Evolutionary conservation across 2,888 invertebrate species (phyloP), one percentile per base, ranked within the genome.

Genomic region (Antitype chi): DNA sequence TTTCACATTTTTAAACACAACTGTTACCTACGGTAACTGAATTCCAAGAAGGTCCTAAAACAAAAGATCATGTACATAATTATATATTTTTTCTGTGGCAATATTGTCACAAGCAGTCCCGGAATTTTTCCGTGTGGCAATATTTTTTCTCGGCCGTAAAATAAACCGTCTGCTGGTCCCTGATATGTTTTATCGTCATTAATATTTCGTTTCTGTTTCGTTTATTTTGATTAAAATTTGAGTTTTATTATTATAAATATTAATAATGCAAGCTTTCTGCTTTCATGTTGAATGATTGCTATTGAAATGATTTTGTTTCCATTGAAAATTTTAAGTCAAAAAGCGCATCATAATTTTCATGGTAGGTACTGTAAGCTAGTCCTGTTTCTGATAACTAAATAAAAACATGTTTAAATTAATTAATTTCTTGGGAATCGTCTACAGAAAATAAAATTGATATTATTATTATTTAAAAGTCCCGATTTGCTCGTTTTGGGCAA

Each of bases 71-170:
- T 59, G 20, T 59, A 57, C n/a, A n/a, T n/a, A n/a, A n/a, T 78
- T n/a, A n/a, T 15, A 68, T 47, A 62, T 70, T 70, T 28, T 28
- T 47, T 70, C 17, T 55, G 47, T 47, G 47, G 20, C 3, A 70
- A 70, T 47, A 70, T 62, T 70, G 53, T 5, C 25, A n/a, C 11
- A 60, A 60, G 7, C 28, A 32, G 32, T 15, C 32, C 17, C n/a
- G 7, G n/a, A 70, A 38, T 70, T 59, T 62, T 38, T 1, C 7
- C 52, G 3, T 11, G 7, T 20, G 6, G 28, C 28, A 43, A 80
- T 64, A 73, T 73, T 73, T 64, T 71, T 25, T n/a, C 13, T 25
- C 9, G 23, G 25, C 7, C 20, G 9, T 43, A 72, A 72, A 55
- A 71, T 72, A 52, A 63, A 73, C 28, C 0, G 28, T n/a, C 28